These are phyloP conservation scores for Euplagia quadripunctaria DNA, from an alignment of 2,888 invertebrate species.

Conservation along the genomic window DNA sequence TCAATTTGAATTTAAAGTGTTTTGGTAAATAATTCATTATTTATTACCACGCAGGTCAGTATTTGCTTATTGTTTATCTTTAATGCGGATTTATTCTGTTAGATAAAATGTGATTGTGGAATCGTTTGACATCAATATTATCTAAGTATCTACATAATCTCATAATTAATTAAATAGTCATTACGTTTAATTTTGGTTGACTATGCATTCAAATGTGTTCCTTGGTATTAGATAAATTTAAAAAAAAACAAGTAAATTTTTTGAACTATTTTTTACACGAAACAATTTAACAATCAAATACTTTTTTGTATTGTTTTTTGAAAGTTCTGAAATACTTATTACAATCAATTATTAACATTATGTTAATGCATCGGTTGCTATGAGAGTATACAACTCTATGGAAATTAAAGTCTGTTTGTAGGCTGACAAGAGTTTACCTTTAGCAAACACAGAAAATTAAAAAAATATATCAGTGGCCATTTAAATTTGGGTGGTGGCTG, in stretches of 20 bases:
- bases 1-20: constrained; percentile 38
- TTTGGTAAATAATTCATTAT: constrained; percentile 37
- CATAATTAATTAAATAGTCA: background rate
- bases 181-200: background rate
- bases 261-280: background rate
- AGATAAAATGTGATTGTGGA: background rate
- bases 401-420: background rate
- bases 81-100: constrained; percentile 2
- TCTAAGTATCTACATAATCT: background rate
- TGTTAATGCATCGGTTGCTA: background rate
- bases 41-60: constrained; percentile 44
- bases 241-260: background rate
- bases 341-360: background rate
- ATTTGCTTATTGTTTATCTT: constrained; percentile 34
- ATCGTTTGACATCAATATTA: background rate
- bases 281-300: background rate
- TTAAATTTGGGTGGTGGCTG: too few species aligned
- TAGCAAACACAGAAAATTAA: background rate
- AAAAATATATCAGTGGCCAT: background rate
- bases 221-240: background rate
- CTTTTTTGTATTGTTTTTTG: background rate
- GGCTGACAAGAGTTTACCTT: background rate
- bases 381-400: background rate
- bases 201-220: background rate
- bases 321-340: background rate